Evolutionary conservation across 1,140 invertebrate species (phyloP), one percentile per base, ranked within the genome.

Genomic region (Nixonia krombeini): DNA sequence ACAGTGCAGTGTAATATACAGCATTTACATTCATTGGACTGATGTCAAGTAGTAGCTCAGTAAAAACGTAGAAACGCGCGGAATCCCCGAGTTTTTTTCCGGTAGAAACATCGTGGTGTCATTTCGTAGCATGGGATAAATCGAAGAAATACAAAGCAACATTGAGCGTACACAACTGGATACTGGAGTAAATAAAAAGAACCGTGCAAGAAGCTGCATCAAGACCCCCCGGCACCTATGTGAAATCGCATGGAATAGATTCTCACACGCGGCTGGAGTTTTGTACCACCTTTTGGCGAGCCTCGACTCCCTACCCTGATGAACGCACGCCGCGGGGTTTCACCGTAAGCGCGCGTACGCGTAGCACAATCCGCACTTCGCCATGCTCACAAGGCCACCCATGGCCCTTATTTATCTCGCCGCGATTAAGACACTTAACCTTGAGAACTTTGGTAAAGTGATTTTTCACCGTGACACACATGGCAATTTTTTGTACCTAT

Each of bases 191-290:
- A 42, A n/a, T n/a, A 18, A 35, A 52, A 38, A 50, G 46, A 26
- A 67, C 46, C n/a, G 29, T 8, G 31, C 38, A 38, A 49, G 53
- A 47, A 49, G 33, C 45, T n/a, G n/a, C 47, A 37, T 40, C 16
- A 46, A 26, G 59, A 70, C 74, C 79, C 78, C 76, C 73, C 49
- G 65, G 45, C 49, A 77, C 55, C 63, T 73, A 70, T 82, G 80
- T 82, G 80, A 82, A 82, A 79, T 82, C 76, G 70, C 66, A 67
- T 50, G 79, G 79, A 82, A 82, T 81, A 70, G 76, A 82, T 82
- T 82, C 80, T 82, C 80, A 82, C 80, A 82, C 80, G 67, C 74
- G 74, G 78, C 37, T 79, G 80, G 79, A 82, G 78, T 45, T 73
- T 77, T 75, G 79, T 80, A 61, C 76, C 78, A 82, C 80, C 76